Evolutionary conservation across 2,888 invertebrate species (phyloP), one percentile per base, ranked within the genome.

Genomic region (Eudasyphora cyanicolor): DNA sequence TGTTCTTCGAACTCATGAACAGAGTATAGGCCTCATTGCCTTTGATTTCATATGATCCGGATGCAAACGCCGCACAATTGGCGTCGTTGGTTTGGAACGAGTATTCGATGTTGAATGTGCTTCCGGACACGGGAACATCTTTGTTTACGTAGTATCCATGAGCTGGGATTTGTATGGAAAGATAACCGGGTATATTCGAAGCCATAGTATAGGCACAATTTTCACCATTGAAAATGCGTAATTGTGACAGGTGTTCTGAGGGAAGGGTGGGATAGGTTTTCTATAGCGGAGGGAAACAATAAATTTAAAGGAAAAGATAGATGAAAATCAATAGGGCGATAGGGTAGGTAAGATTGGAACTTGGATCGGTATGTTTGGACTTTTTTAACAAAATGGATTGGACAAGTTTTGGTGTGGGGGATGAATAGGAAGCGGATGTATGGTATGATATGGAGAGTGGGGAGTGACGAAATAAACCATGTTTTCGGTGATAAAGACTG

Each of bases 191-290:
- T 3, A 89, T 82, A 45, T 90, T 89, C 0, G 89, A 87, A 0
- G 27, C 71, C 42, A 92, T 86, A 5, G 69, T 69, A 74, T 89
- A 91, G 14, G 70, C 77, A 87, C 95, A 95, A 8, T 85, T 86
- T 74, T 93, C 93, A 12, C 94, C 94, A 87, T 96, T 97, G 90
- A 95, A 96, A 32, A 97, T 90, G 86, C 96, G 93, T 21, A 96
- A 86, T 89, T 97, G 96, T 0, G 94, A 93, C 27, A 93, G 88
- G 1, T 95, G 95, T 14, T 90, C 87, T 7, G 93, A 87, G 10
- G 96, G 95, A 38, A 95, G 83, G 4, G 92, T 89, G 0, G 95
- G 94, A 89, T 95, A 95, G 0, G 96, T 95, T 87, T 93, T 93
- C 95, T 87, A 77, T 14, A 78, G 54, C n/a, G n/a, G n/a, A n/a